Conservation (phyloP, 1,140 invertebrate genomes). For the Drosophila ogumai region DNA sequence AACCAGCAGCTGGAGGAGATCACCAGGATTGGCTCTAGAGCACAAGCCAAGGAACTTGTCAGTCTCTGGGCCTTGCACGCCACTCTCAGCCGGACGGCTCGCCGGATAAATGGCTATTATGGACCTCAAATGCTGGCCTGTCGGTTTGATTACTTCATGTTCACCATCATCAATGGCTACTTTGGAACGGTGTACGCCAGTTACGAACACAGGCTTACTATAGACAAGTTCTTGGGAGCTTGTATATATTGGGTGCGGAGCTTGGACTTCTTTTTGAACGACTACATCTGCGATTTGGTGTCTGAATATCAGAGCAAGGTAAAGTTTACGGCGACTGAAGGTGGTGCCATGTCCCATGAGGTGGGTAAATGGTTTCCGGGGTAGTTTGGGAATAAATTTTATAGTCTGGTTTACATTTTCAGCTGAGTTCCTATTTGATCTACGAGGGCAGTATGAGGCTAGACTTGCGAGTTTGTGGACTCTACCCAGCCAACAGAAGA, state of each 20-base stretch:
- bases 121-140: constrained; percentile 29
- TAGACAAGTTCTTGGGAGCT: background rate
- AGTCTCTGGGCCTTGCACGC: constrained; percentile 47
- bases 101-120: constrained; percentile 35
- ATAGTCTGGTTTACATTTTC: background rate
- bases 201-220: accelerated
- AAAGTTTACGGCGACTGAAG: background rate
- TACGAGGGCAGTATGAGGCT: constrained; percentile 14
- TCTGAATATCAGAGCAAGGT: constrained; percentile 31
- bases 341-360: constrained; percentile 25
- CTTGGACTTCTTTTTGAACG: constrained; percentile 57
- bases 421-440: constrained; percentile 29
- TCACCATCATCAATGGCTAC: constrained; percentile 31
- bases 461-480: constrained; percentile 24
- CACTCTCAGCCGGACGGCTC: background rate
- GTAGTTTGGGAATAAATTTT: background rate
- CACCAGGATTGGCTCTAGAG: too few relatives aligned
- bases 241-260: constrained; percentile 11
- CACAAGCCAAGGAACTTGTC: constrained; percentile 2
- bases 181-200: constrained; percentile 25
- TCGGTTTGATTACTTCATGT: constrained; percentile 42
- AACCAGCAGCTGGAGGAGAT: constrained; percentile 26
- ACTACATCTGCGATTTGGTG: constrained; percentile 46
- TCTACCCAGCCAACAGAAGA: constrained; percentile 18
- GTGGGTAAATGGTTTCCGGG: background rate